A percentile compares a stretch with the other conserved stretches of the same genome.
Evolutionary conservation across 1,140 invertebrate genomes (phyloP).

Genomic region (Zelostemma sp.): DNA sequence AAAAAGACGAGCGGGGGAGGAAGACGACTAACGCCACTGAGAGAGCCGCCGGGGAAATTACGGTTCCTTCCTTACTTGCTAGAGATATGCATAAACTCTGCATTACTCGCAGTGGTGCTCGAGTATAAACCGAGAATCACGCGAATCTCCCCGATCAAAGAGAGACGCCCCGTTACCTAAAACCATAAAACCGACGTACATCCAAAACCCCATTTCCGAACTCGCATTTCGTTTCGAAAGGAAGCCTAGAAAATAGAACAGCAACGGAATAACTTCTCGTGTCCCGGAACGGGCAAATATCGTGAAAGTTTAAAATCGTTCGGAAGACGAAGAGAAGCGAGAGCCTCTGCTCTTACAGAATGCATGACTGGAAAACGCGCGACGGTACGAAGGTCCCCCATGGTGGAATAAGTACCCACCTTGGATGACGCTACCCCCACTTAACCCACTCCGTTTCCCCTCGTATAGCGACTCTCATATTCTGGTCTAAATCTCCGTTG

Average conservation of each 20-base stretch:
- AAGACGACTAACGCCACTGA: conserved; percentile 63
- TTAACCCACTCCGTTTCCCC: conserved; percentile 12
- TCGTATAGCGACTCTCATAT: conserved; percentile 14
- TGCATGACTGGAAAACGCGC: conserved; percentile 66
- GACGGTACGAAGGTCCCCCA: conserved; percentile 57
- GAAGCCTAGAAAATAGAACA: not conserved
- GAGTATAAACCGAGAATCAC: conserved; percentile 24
- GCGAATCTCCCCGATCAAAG: not conserved
- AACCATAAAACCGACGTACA: no score
- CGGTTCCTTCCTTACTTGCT: conserved; percentile 63
- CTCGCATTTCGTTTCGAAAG: not conserved
- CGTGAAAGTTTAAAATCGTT: conserved; percentile 39
- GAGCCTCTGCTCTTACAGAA: conserved; percentile 66
- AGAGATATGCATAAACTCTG: conserved; percentile 66
- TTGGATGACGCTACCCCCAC: conserved; percentile 52
- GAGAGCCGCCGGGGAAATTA: conserved; percentile 69
- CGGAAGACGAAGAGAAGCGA: conserved; percentile 35
- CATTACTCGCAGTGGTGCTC: conserved; percentile 63
- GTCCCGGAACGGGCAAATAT: conserved; percentile 10
- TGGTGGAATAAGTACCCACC: conserved; percentile 62
- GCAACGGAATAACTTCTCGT: not conserved
- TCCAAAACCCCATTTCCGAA: no score
- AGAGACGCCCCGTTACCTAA: no score
- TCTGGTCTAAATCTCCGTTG: conserved; percentile 65
- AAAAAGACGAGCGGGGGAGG: conserved; percentile 28